These are phyloP conservation scores for Heliconius melpomene DNA, from an alignment of 1,140 invertebrate genomes.

Conservation along the genomic window DNA sequence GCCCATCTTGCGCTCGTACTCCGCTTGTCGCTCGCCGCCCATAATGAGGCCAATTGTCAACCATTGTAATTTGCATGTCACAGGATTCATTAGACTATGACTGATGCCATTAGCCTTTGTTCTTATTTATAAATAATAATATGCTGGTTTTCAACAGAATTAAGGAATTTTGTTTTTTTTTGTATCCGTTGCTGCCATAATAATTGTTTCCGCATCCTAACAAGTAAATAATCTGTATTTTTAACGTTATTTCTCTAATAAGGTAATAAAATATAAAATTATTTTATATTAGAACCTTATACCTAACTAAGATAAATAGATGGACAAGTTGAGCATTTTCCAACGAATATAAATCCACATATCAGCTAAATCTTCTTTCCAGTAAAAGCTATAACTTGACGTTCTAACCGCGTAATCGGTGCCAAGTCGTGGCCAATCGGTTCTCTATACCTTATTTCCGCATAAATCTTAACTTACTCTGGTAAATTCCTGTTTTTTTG, in stretches of 20 bases:
- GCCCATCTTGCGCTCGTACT: constrained; percentile 50
- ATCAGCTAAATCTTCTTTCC: background rate
- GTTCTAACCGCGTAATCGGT: constrained; percentile 45
- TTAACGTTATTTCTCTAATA: background rate
- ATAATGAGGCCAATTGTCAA: constrained; percentile 63
- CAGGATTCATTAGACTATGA: constrained; percentile 31
- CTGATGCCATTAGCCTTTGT: constrained; percentile 28
- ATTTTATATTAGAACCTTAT: background rate
- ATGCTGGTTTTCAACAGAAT: constrained; percentile 12
- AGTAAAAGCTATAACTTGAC: constrained; percentile 10
- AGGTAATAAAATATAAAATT: background rate
- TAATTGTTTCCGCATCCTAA: background rate
- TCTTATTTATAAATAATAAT: constrained; percentile 25
- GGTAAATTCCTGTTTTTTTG: background rate
- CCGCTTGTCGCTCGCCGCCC: constrained; percentile 39
- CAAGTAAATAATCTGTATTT: background rate
- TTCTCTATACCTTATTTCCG: constrained; percentile 50
- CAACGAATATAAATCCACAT: background rate
- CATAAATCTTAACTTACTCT: constrained; percentile 25
- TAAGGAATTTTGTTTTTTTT: background rate
- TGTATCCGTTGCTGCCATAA: background rate
- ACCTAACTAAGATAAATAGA: background rate
- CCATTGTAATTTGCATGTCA: constrained; percentile 67
- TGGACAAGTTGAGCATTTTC: background rate
- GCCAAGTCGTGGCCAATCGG: constrained; percentile 40